These are phyloP conservation scores for Catagonus wagneri DNA, from an alignment of 2,113 vertebrate species.

Conservation along the genomic window DNA sequence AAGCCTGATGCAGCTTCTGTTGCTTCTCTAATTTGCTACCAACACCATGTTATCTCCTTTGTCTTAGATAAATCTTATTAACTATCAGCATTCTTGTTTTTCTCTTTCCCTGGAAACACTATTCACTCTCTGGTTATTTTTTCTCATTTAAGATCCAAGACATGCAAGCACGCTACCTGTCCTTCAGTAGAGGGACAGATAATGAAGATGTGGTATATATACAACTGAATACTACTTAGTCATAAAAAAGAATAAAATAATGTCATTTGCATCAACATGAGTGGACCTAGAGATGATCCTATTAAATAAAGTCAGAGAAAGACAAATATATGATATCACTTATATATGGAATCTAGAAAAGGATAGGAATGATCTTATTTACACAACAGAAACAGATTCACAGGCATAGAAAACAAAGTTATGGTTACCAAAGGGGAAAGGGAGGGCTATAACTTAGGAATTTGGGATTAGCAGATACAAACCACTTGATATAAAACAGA, in stretches of 20 bases:
- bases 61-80: background rate
- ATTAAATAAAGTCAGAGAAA: background rate
- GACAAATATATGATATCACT: background rate
- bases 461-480: background rate
- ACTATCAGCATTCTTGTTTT: background rate
- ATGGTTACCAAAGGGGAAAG: background rate
- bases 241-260: background rate
- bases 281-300: background rate
- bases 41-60: no score
- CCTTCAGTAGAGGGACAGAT: background rate
- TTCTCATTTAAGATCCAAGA: background rate
- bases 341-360: background rate
- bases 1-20: background rate
- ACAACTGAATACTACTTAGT: background rate
- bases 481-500: background rate
- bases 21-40: background rate
- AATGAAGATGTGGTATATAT: background rate
- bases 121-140: fast-evolving
- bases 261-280: background rate
- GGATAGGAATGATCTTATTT: background rate
- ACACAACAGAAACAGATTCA: background rate
- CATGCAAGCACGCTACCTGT: background rate
- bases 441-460: background rate
- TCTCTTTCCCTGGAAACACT: background rate
- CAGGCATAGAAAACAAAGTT: background rate